Evolutionary conservation across 2,888 invertebrate species (phyloP).

Genomic region (Erpobdella octoculata): DNA sequence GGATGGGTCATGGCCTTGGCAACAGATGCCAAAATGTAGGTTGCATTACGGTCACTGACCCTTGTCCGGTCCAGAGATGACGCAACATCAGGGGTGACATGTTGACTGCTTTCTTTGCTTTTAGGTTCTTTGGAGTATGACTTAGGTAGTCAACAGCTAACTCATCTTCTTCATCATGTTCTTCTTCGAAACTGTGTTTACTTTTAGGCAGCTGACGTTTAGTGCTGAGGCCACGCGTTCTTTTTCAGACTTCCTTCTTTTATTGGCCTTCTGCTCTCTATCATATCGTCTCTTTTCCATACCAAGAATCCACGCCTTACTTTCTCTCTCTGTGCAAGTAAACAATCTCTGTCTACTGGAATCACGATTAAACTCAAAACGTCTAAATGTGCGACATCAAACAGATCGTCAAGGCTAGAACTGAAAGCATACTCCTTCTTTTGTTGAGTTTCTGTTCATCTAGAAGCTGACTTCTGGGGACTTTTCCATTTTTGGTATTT

Average conservation of each 20-base stretch:
- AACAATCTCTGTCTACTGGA: background rate
- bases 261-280: background rate
- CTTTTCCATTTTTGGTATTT: background rate
- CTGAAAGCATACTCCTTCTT: background rate
- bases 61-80: conserved; percentile 69
- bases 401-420: background rate
- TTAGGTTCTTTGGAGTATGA: background rate
- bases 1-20: background rate
- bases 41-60: conserved; percentile 62
- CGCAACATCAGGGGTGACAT: background rate
- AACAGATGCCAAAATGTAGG: background rate
- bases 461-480: background rate
- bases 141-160: background rate
- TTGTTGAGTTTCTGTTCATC: background rate
- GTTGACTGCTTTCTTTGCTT: background rate
- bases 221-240: too few relatives aligned
- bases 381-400: background rate
- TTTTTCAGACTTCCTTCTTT: background rate
- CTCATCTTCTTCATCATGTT: background rate
- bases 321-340: background rate
- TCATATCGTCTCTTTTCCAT: background rate
- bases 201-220: background rate
- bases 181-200: background rate
- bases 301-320: background rate
- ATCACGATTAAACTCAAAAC: too few relatives aligned